phyloP scores from a whole-genome alignment of 2,888 invertebrate genomes.

The Brachycybe producta region DNA sequence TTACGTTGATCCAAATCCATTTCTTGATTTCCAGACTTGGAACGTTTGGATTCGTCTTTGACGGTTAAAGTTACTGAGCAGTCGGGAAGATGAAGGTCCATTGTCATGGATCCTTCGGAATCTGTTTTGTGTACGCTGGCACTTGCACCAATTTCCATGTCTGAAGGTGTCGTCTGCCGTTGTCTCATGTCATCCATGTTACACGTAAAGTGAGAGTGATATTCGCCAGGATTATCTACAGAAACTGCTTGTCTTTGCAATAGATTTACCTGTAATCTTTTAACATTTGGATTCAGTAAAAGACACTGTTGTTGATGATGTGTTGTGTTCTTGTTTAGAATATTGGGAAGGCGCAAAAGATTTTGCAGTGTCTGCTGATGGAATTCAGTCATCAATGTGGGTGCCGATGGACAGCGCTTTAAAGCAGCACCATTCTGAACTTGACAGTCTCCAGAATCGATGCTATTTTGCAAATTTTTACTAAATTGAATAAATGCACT shows the following conservation, averaged over 20 bases:
- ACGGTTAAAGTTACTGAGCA: slow-evolving; percentile 44
- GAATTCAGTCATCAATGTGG: background rate
- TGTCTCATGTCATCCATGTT: background rate
- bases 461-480: slow-evolving; percentile 31
- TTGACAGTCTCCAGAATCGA: slow-evolving; percentile 22
- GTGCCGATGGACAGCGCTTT: slow-evolving; percentile 19
- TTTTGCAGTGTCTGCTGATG: background rate
- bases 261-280: slow-evolving; percentile 9
- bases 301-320: too few species aligned
- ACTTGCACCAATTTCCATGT: background rate
- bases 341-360: slow-evolving; percentile 16
- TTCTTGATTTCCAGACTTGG: background rate
- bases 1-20: background rate
- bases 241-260: slow-evolving; percentile 22
- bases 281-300: slow-evolving; percentile 12
- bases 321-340: too few species aligned
- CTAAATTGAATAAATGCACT: slow-evolving; percentile 42
- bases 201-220: background rate
- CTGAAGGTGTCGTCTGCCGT: background rate
- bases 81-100: slow-evolving; percentile 56
- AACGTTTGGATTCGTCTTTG: slow-evolving; percentile 37
- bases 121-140: slow-evolving; percentile 13
- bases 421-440: background rate
- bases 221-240: slow-evolving; percentile 23
- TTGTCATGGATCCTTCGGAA: slow-evolving; percentile 46